Base-by-base conservation (phyloP, 2,797 vertebrate genomes). In the Amazonetta brasiliensis region DNA sequence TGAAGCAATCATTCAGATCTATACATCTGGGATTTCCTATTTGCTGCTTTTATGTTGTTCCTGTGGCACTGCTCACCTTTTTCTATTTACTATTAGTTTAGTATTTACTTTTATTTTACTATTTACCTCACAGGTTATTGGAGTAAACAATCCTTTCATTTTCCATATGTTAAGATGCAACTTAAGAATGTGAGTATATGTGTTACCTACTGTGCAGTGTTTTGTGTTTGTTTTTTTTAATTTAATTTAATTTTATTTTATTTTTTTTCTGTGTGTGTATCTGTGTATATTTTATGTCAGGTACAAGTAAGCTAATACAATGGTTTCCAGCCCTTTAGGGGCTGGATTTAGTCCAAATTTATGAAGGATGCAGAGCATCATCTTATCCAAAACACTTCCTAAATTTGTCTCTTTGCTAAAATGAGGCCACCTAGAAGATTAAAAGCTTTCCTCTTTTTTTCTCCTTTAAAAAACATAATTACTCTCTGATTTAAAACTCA, bases 401-500 rank as follows among this genome's bases (percentile, higher is more conserved):
- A 91, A 97, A 97, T 95, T 92, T 95, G 83, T 95, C 64, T 95
- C 96, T 93, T 95, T n/a, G 31, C 63, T 75, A 96, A 96, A 97
- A 97, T 75, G 55, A 97, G 86, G 91, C 94, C 92, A 97, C 90
- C 76, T 90, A 94, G 89, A 97, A 96, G 84, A 97, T 97, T 97
- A 97, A 97, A 97, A 94, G 33, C 69, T 71, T 90, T 90, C 44
- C 92, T 72, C 12, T 84, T 74, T 82, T 66, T 86, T 35, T 93
- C 52, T 91, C 67, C 41, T 28, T 90, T 75, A 95, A 96, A 97
- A 96, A 91, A 95, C 68, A 88, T 95, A 97, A 97, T 97, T 97
- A 92, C 94, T 93, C 89, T 96, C 93, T 96, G 97, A 97, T 98
- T 97, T 97, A 96, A 97, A 98, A 97, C 96, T 91, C 95, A 97